Conservation (phyloP, 2,113 vertebrate species). For the Himantopus leucocephalus region DNA sequence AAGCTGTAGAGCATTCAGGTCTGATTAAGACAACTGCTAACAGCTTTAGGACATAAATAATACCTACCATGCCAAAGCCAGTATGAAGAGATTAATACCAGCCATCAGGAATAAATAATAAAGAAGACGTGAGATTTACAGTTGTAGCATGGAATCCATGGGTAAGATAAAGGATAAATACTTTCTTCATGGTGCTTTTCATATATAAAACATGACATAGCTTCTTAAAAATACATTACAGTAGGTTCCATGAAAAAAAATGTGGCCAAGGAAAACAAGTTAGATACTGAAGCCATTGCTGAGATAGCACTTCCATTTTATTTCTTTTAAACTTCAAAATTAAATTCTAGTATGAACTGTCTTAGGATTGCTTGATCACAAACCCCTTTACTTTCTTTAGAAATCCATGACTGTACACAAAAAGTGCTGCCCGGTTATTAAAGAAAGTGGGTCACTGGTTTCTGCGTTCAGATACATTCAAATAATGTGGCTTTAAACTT, state of each 20-base stretch:
- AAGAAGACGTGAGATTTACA: background rate
- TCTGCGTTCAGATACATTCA: background rate
- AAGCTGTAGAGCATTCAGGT: background rate
- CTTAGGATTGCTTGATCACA: background rate
- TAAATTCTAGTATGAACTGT: background rate
- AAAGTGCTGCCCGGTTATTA: background rate
- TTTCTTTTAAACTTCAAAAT: background rate
- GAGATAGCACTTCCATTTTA: background rate
- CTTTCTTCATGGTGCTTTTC: background rate
- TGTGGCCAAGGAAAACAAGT: background rate
- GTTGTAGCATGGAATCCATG: background rate
- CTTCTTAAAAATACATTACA: background rate
- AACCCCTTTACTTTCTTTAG: background rate
- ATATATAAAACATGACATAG: background rate
- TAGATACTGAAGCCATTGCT: background rate
- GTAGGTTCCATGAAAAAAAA: background rate
- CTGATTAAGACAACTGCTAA: background rate
- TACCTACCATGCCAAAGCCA: background rate
- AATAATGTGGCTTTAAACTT: background rate
- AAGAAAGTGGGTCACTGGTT: background rate
- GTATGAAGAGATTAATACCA: background rate
- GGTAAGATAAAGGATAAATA: background rate
- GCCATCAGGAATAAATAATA: background rate
- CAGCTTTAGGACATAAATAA: background rate
- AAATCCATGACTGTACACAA: background rate